Base-by-base conservation (phyloP, 2,888 invertebrate species). In the Aleiodes testaceus region DNA sequence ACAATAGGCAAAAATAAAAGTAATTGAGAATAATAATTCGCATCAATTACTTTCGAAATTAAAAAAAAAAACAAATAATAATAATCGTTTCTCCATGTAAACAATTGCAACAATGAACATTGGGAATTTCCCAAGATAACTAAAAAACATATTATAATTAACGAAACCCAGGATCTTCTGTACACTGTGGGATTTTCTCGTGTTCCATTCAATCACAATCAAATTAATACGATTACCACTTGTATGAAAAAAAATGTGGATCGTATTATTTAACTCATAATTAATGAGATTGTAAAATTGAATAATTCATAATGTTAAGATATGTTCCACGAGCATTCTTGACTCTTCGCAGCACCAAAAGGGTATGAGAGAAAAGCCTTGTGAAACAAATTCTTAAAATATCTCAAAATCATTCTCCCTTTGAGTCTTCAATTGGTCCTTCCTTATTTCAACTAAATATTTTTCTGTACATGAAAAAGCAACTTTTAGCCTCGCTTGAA, bases 401-500 rank as follows among this genome's bases (percentile, higher is more conserved):
- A 26, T 26, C 26, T 36, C 36, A 2, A 9, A 11, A 11, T 7
- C 2, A 36, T 36, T 36, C 36, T 9, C 9, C 36, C 7, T 42
- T 59, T 59, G 59, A 59, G 59, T 59, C 36, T 59, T 30, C 59
- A 12, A 59, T 59, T 59, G 16, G 59, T 30, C 59, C 59, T 26
- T 7, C 18, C 12, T 53, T 45, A 45, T 45, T 63, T 63, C 12
- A 44, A 45, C 11, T 22, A 63, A 63, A 26, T 45, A 47, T 44
- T 36, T 16, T 63, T 63, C 63, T 63, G 63, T 63, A 63, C 63
- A 63, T 63, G 14, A 45, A 59, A 14, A n/a, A 66, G 16, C 12
- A 3, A 7, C 1, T 45, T 42, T 89, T 92, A 95, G 84, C 94
- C 94, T 83, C 93, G 91, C 87, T 95, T 96, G 84, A 94, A 91